Percentiles rank a stretch among this genome's conserved stretches.
Conservation (phyloP, 2,888 invertebrate genomes). For the Syrista parreyssii region DNA sequence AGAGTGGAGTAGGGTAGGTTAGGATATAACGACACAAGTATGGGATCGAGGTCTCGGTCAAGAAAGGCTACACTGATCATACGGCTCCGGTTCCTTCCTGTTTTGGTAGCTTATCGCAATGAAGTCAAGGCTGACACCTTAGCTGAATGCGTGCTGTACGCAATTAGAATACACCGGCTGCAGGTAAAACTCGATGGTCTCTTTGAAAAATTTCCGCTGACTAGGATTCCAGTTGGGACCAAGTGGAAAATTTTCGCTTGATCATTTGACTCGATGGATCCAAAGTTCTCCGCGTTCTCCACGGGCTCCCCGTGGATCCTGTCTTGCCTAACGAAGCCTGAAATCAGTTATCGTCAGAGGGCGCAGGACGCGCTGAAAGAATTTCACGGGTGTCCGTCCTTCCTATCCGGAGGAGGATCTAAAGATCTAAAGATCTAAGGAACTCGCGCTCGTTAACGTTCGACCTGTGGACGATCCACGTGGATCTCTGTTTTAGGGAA, state of each 20-base stretch:
- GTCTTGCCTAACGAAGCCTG: conserved; percentile 36
- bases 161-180: too few species aligned
- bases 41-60: conserved; percentile 1
- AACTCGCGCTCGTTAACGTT: background rate
- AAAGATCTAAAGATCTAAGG: conserved; percentile 6
- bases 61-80: background rate
- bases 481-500: background rate
- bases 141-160: background rate
- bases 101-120: conserved; percentile 13
- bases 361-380: conserved; percentile 28
- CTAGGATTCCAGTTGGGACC: too few species aligned
- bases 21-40: too few species aligned
- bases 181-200: too few species aligned
- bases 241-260: conserved; percentile 8
- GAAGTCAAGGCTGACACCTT: conserved; percentile 16
- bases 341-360: conserved; percentile 40
- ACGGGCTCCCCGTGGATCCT: background rate
- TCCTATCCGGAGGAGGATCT: conserved; percentile 22
- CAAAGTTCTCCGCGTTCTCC: background rate
- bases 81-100: conserved; percentile 18
- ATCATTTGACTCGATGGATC: conserved; percentile 11
- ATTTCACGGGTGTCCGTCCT: conserved; percentile 38
- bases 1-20: too few species aligned
- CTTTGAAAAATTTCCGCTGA: too few species aligned
- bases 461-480: background rate